phyloP scores from a whole-genome alignment of 2,113 vertebrate species.

The Sclerurus mexicanus region DNA sequence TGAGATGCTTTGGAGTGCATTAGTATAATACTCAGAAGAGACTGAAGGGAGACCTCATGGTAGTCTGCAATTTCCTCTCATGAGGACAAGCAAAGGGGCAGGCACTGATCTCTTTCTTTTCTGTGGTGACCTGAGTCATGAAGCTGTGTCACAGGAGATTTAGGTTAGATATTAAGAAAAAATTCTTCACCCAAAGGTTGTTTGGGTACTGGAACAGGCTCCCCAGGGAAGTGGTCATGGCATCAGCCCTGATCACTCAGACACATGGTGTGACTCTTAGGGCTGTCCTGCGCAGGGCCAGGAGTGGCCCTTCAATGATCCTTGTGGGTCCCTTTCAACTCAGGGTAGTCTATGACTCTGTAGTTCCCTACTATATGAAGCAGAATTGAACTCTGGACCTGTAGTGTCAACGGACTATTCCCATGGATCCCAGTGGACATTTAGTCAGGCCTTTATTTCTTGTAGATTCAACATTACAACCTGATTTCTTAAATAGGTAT shows the following conservation, averaged over 20 bases:
- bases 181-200: not conserved
- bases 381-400: not conserved
- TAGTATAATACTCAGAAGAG: not conserved
- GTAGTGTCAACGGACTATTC: not conserved
- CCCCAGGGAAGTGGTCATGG: not conserved
- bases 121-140: not conserved
- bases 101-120: not conserved
- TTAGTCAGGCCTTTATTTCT: not conserved
- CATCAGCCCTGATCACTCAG: not conserved
- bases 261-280: not conserved
- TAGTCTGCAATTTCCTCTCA: not conserved
- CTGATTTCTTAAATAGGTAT: not conserved
- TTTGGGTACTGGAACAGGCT: not conserved
- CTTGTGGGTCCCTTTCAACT: not conserved
- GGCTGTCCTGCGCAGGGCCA: not conserved
- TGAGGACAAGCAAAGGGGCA: rapidly evolving
- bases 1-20: not conserved
- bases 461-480: not conserved
- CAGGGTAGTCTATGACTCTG: not conserved
- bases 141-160: not conserved
- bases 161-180: not conserved
- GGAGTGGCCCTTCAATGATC: not conserved
- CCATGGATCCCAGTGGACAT: not conserved
- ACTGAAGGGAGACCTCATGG: no score
- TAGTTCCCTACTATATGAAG: not conserved